Base-by-base conservation (phyloP, 2,888 invertebrate genomes). In the Chydorus sphaericus region DNA sequence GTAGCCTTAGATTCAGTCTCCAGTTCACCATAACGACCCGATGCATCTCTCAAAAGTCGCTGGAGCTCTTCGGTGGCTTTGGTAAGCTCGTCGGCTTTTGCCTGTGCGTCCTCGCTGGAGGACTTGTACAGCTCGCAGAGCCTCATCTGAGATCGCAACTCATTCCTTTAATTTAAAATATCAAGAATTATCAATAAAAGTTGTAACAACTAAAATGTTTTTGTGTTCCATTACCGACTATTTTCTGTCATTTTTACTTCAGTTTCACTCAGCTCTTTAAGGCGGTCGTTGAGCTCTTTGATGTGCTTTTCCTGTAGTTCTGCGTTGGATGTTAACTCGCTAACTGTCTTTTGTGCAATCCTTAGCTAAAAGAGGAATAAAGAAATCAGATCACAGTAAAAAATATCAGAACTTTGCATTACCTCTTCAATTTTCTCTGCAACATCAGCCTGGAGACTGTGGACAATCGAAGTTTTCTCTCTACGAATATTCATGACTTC, bases 71-170 rank as follows among this genome's bases (percentile, higher is more conserved):
- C 73, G 33, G 90, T 80, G 10, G 85, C 88, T 59, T 80, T 77
- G 38, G 81, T 79, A 50, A 91, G 71, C 69, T 91, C 88, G 58
- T 80, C 78, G 3, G 83, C 80, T 71, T 90, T 85, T 28, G 78
- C 73, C 62, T 84, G 82, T 30, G 82, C 79, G 65, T 90, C 88
- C 61, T 84, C 83, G 63, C 80, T 78, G 70, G 86, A 81, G 31
- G 77, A 68, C 73, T 89, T 89, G 66, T 91, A 90, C 11, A 92
- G 71, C 61, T 86, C 83, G 2, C 85, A 81, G 56, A 94, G 73
- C 71, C 85, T 86, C 1, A 82, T 81, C 71, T 91, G 90, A 3
- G 90, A 85, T 59, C 83, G 79, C 18, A 93, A 72, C 73, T 96
- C 92, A 63, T 85, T 79, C 18, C 55, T 55, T 16, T 8, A 36